phyloP scores from a whole-genome alignment of 1,140 invertebrate species.

The Odontomachus brunneus region DNA sequence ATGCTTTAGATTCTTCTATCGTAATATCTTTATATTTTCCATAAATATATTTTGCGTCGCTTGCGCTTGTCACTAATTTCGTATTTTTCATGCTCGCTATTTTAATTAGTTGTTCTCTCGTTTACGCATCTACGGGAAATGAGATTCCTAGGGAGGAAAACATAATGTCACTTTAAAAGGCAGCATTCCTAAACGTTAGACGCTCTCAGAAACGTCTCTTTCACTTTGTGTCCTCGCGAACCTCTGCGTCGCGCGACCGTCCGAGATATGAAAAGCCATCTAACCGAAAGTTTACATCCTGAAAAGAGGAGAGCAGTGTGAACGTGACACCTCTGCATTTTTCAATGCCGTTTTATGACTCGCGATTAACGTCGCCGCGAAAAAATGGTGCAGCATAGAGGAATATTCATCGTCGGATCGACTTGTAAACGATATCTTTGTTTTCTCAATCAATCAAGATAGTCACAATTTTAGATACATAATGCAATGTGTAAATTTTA shows the following conservation, averaged over 20 bases:
- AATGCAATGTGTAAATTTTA: no score
- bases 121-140: neutral
- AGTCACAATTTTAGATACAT: no score
- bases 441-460: neutral
- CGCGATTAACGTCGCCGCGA: constrained; percentile 61
- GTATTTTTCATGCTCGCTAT: neutral
- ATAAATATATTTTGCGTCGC: neutral
- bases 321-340: constrained; percentile 58
- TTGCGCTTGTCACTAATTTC: neutral
- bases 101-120: constrained; percentile 14
- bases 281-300: constrained; percentile 36
- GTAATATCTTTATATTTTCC: neutral
- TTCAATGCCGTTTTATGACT: constrained; percentile 67
- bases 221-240: constrained; percentile 21
- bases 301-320: constrained; percentile 33
- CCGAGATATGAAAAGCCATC: constrained; percentile 60
- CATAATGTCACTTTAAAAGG: constrained; percentile 44
- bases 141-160: constrained; percentile 32
- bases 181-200: constrained; percentile 25
- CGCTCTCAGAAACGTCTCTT: constrained; percentile 15
- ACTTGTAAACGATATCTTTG: constrained; percentile 42
- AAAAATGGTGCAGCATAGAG: constrained; percentile 39
- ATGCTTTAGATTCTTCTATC: no score
- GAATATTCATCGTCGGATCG: constrained; percentile 2
- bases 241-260: neutral